Evolutionary conservation across 2,113 vertebrate species (phyloP), one percentile per base, ranked within the genome.

Genomic region (Cochlearius cochlearius): DNA sequence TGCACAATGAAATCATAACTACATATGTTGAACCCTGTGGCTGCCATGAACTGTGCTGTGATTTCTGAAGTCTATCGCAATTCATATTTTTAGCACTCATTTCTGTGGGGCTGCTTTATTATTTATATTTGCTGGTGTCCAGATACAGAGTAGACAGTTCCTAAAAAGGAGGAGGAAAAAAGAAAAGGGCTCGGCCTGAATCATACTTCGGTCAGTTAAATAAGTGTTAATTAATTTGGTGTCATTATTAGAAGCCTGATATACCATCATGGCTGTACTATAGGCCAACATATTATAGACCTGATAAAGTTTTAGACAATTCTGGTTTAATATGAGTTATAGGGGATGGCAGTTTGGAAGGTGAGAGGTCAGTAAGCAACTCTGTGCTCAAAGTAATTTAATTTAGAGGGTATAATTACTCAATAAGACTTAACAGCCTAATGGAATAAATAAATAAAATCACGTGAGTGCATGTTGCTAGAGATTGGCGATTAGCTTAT

Each of bases 361-460:
- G 32, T 67, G 60, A 72, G 38, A 63, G 36, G 50, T 86, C 71
- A 79, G 34, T 86, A 60, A 72, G 58, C 79, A 79, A 22, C 13
- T 85, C 38, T 15, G 9, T 81, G 60, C 38, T 94, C 52, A 29
- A 21, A 82, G 22, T 76, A 72, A 66, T 93, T 94, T 90, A 12
- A 83, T 94, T 93, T 68, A 82, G 36, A 59, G 26, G 17, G 6
- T 59, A 5, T 87, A 68, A 75, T 85, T 90, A 68, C 20, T 93
- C 34, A 71, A 1, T 72, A 10, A 85, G 64, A 72, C 20, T 81
- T 85, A 60, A 73, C 1, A 3, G 29, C 39, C 53, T 88, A 75
- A 47, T 86, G 38, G 56, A 88, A 72, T 88, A 90, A 88, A 43
- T 86, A 76, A 94, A 67, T 72, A 64, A 82, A 82, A 39, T 71